Evolutionary conservation across 1,140 invertebrate genomes (phyloP), one percentile per base, ranked within the genome.

Genomic region (Agraylea sexmaculata): DNA sequence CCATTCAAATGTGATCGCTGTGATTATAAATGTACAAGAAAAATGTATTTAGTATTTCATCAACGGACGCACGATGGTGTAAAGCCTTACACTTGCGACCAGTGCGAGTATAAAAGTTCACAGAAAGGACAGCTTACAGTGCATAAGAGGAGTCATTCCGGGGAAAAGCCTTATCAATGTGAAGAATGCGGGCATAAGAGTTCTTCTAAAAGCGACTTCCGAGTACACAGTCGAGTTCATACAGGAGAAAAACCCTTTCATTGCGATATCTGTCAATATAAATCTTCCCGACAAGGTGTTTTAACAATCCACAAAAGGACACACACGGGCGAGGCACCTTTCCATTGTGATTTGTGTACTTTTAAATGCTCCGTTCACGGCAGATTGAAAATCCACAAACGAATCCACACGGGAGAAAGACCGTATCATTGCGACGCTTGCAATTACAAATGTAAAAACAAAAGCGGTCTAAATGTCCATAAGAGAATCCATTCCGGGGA

Each of bases 161-260:
- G 70, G 4, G 70, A 75, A 53, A 56, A 67, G 30, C 72, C 73
- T 5, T 73, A 68, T 50, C 56, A 55, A 39, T 77, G 74, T 49
- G 60, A 60, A 37, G 51, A 69, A 17, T 76, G 73, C 52, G 54
- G 60, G 2, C 62, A 66, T 30, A 52, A 55, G 10, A 72, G 73
- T 50, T 70, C 49, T n/a, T 43, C 43, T 28, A 42, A 36, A n/a
- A 49, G 45, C 15, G 49, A 52, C 27, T 45, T 57, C 15, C 50
- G 45, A 15, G 19, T 38, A 19, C 54, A 56, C 36, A 42, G 42
- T 35, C 25, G 22, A 16, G 20, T 32, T 3, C 51, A 53, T 27
- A 37, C 40, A 13, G 43, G 40, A 8, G 50, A 48, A 32, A 36
- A 45, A 36, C 47, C 37, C 4, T 45, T 36, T 13, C 17, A 22